A percentile compares a stretch with the other conserved stretches of the same genome.
Evolutionary conservation across 2,113 vertebrate species (phyloP).

Genomic region (Helogale parvula): DNA sequence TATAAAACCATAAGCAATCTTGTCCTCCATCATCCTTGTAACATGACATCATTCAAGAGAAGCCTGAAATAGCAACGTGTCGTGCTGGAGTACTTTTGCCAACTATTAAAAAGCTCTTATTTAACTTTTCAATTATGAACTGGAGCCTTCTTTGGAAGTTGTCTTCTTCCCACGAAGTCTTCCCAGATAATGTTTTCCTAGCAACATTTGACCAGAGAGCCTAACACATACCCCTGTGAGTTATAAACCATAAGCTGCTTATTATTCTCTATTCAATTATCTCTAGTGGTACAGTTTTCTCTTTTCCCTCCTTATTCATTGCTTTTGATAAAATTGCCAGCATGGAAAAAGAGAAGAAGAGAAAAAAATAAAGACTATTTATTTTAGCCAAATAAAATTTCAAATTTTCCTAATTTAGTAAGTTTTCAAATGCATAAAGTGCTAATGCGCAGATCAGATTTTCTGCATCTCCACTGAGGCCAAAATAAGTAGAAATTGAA

Average conservation of each 20-base stretch:
- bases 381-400: conserved; percentile 47
- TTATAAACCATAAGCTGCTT: background rate
- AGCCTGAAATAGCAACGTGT: conserved; percentile 4
- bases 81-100: background rate
- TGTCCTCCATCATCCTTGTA: background rate
- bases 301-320: background rate
- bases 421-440: conserved; percentile 7
- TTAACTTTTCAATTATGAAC: conserved; percentile 55
- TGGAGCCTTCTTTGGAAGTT: conserved; percentile 39
- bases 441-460: background rate
- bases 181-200: conserved; percentile 33
- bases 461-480: background rate
- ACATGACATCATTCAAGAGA: conserved; percentile 20
- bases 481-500: conserved; percentile 12
- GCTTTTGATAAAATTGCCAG: conserved; percentile 22
- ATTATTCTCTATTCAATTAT: background rate
- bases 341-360: conserved; percentile 41
- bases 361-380: conserved; percentile 29
- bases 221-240: background rate
- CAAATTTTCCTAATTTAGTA: conserved; percentile 42
- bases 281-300: background rate
- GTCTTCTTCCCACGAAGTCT: conserved; percentile 35
- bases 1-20: background rate
- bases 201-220: background rate
- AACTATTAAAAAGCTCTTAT: conserved; percentile 49